Conservation (phyloP, 2,797 vertebrate species). For the Rhyacichthys aspro region DNA sequence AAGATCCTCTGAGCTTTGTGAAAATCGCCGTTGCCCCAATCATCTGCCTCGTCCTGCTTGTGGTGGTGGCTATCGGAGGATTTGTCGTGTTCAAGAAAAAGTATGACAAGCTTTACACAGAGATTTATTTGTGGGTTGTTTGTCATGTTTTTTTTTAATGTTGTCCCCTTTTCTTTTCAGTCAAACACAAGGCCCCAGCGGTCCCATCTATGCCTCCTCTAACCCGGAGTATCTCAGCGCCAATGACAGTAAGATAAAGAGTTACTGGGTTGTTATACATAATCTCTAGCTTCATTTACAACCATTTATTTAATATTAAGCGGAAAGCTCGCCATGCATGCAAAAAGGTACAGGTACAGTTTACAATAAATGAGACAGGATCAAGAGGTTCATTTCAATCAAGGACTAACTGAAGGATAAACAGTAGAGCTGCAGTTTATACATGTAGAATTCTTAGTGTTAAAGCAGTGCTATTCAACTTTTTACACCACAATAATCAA, state of each 20-base stretch:
- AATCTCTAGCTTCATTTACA: neutral
- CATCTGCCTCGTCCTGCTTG: slow-evolving; percentile 87
- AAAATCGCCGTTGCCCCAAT: slow-evolving; percentile 90
- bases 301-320: no score
- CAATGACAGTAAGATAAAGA: slow-evolving; percentile 85
- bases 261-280: neutral
- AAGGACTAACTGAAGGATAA: no score
- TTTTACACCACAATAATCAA: no score
- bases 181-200: slow-evolving; percentile 91
- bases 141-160: neutral
- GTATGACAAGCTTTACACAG: slow-evolving; percentile 64
- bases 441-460: no score
- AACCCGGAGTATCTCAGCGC: slow-evolving; percentile 96
- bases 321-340: no score
- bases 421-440: no score
- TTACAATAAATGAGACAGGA: neutral
- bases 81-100: slow-evolving; percentile 91
- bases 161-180: slow-evolving; percentile 63
- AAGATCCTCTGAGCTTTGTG: slow-evolving; percentile 80
- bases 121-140: neutral
- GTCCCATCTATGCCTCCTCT: slow-evolving; percentile 92
- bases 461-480: no score
- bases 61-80: slow-evolving; percentile 80
- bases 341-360: no score
- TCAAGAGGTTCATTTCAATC: no score